Conservation (phyloP, 2,113 vertebrate species). For the Pitta sordida region DNA sequence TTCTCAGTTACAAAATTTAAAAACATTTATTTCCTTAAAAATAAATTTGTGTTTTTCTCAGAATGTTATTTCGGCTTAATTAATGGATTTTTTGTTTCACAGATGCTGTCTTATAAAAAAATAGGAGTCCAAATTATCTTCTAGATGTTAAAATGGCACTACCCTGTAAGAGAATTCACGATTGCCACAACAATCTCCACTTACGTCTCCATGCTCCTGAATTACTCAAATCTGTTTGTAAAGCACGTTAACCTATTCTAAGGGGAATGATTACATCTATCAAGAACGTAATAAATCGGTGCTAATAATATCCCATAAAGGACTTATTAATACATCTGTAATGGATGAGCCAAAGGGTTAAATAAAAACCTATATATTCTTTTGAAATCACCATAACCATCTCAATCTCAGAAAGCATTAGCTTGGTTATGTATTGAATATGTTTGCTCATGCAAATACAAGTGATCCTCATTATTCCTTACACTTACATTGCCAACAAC, state of each 20-base stretch:
- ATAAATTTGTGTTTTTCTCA: not conserved
- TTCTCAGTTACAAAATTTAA: not conserved
- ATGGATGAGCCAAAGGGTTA: not conserved
- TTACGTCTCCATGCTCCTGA: not conserved
- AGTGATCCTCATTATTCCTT: not conserved
- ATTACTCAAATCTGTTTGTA: not conserved
- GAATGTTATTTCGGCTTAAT: not conserved
- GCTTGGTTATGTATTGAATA: not conserved
- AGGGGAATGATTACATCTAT: not conserved
- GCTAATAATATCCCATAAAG: not conserved
- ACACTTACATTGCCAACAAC: not conserved
- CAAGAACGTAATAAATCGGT: not conserved
- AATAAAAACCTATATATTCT: not conserved
- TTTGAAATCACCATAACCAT: not conserved
- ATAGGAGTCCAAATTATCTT: not conserved
- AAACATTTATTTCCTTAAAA: not conserved
- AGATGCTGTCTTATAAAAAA: not conserved
- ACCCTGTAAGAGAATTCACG: not conserved
- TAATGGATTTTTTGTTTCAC: not conserved
- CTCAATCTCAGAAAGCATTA: not conserved
- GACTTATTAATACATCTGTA: not conserved
- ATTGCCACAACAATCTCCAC: fast-evolving
- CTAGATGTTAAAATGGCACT: not conserved
- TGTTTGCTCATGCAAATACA: not conserved
- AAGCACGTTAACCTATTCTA: not conserved